phyloP scores from a whole-genome alignment of 2,888 invertebrate species.

The Apamea crenata region DNA sequence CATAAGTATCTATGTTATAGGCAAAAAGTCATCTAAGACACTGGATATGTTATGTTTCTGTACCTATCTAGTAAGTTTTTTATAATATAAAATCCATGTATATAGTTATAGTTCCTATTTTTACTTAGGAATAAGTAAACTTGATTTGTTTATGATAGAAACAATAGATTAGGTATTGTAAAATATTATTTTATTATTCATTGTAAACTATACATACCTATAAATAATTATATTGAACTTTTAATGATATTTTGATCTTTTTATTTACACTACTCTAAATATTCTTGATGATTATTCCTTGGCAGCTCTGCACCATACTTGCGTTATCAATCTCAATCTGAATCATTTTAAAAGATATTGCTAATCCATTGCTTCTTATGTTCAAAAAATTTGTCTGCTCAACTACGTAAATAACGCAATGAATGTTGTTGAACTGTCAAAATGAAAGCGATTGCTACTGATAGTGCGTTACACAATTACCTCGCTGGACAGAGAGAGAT shows the following conservation, averaged over 20 bases:
- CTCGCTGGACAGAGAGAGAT: too few species aligned
- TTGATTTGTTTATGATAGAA: constrained; percentile 25
- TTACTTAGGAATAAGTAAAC: constrained; percentile 46
- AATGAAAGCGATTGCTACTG: too few species aligned
- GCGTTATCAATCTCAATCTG: too few species aligned
- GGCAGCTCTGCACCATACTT: too few species aligned
- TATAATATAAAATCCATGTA: constrained; percentile 54
- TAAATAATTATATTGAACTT: constrained; percentile 51
- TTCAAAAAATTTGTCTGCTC: too few species aligned
- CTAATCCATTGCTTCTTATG: too few species aligned
- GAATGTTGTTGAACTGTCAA: too few species aligned
- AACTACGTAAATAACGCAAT: too few species aligned
- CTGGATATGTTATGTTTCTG: background rate
- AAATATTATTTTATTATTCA: constrained; percentile 53
- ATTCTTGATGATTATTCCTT: too few species aligned
- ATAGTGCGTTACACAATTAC: too few species aligned
- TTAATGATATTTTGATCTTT: constrained; percentile 30
- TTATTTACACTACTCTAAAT: background rate
- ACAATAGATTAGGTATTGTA: constrained; percentile 30
- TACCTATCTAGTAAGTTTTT: background rate
- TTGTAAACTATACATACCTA: constrained; percentile 30
- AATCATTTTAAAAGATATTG: too few species aligned
- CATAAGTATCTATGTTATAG: background rate
- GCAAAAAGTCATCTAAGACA: background rate
- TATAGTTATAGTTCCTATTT: constrained; percentile 72